A percentile compares a stretch with the other conserved stretches of the same genome.
phyloP scores from a whole-genome alignment of 2,888 invertebrate genomes.

The Actias luna region DNA sequence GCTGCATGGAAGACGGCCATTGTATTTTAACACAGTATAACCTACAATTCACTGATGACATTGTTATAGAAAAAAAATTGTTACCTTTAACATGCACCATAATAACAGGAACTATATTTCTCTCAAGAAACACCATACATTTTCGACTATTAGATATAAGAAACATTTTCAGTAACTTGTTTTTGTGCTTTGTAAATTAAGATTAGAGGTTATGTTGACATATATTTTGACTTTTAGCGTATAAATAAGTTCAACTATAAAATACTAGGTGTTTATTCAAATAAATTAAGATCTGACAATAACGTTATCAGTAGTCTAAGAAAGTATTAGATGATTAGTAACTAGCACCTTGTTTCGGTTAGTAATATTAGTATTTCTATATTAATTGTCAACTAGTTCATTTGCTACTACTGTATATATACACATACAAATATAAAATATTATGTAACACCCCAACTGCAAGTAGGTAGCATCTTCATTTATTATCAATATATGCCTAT shows the following conservation, averaged over 20 bases:
- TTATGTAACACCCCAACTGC: too few relatives aligned
- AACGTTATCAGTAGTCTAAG: neutral
- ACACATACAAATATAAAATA: too few relatives aligned
- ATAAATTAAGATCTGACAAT: neutral
- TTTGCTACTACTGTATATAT: too few relatives aligned
- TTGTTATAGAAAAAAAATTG: neutral
- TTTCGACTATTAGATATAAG: neutral
- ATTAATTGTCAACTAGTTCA: neutral
- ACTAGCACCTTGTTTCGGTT: neutral
- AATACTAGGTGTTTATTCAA: neutral
- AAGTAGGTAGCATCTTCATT: neutral
- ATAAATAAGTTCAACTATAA: too few relatives aligned
- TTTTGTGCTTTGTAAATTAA: neutral
- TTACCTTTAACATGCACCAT: neutral
- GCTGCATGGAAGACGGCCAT: too few relatives aligned
- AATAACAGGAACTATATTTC: neutral
- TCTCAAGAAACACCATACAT: neutral
- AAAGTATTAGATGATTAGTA: neutral
- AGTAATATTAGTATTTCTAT: neutral
- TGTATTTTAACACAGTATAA: too few relatives aligned
- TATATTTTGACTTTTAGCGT: neutral
- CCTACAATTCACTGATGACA: too few relatives aligned
- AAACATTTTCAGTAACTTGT: neutral
- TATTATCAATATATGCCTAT: neutral
- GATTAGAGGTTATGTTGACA: constrained; percentile 1